Base-by-base conservation (phyloP, 2,888 invertebrate genomes). In the Nematopogon swammerdamellus region DNA sequence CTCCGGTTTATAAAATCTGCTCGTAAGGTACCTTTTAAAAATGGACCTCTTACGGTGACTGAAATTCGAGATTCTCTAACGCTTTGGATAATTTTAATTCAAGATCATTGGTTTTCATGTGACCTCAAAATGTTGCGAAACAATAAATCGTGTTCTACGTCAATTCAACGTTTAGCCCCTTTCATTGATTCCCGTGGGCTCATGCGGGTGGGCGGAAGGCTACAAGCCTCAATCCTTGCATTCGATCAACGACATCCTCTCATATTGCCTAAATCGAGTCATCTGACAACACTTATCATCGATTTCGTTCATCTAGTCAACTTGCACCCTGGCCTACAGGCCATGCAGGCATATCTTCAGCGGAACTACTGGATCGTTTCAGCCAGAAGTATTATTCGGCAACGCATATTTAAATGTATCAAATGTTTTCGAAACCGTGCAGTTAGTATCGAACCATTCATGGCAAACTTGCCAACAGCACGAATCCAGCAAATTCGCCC, bases 391-490 rank as follows among this genome's bases (percentile, higher is more conserved):
- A 14, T 14, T 14, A 36, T 36, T 36, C 36, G 36, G 4, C 36
- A 36, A 14, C 36, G 11, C 36, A 36, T 36, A 14, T 36, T 36
- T 14, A 36, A 36, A 36, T 36, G 36, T 14, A 3, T 14, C 8
- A 36, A 6, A 14, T 36, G 36, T 14, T 36, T 36, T 14, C 8
- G 36, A 14, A 8, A 36, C n/a, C 36, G 36, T 36, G 36, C 36
- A 36, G 14, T 36, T 14, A 36, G 36, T 36, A 3, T 36, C 54
- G 56, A 46, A 45, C 36, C 36, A 8, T 14, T 54, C 36, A 57
- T 58, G 57, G 55, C 44, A 11, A 14, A 49, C 11, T 14, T 57
- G n/a, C 58, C 55, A 6, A 10, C 18, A 8, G 46, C 52, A 20
- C 49, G 57, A 10, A 11, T 36, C 11, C 36, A 36, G 11, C 36